Evolutionary conservation across 1,140 invertebrate species (phyloP), one percentile per base, ranked within the genome.

Genomic region (Calliopsis andreniformis): DNA sequence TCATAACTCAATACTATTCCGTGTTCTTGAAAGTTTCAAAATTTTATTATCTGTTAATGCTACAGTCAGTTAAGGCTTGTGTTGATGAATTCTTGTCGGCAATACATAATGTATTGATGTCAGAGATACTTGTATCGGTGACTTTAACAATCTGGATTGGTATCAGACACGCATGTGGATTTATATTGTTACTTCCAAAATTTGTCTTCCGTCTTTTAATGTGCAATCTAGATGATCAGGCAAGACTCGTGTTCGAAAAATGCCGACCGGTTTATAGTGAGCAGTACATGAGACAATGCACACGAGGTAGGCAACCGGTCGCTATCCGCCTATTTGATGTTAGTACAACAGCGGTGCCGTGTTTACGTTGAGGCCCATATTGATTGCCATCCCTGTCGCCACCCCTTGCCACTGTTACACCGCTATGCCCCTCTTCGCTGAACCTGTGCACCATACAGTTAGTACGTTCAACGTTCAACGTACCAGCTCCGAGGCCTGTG

Each of bases 241-340:
- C n/a, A 16, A 47, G 62, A 73, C 42, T 64, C 71, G 62, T 66
- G 71, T 67, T 62, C 67, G 85, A 89, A 91, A 91, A 90, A 91
- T 85, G 89, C 85, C 87, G 86, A 85, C 79, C 85, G 87, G 87
- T 89, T 88, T 88, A 87, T 89, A 87, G 76, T 85, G 86, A 88
- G 86, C 79, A 86, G 79, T 76, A 70, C 83, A 85, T 82, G 82
- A 88, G 87, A 88, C 86, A 89, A 87, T 88, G 87, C 87, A 87
- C 82, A 87, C 85, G 87, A 86, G 87, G 77, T 82, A 86, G 88
- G 88, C 88, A 88, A 87, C 80, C 87, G 87, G 80, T 91, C 88
- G 90, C 91, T 89, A 91, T 92, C 90, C 91, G 91, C 90, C 91
- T 92, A 92, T 92, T 92, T 91, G 90, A 92, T 92, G 91, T 92